phyloP scores from a whole-genome alignment of 2,113 vertebrate genomes.

The Camelus bactrianus region DNA sequence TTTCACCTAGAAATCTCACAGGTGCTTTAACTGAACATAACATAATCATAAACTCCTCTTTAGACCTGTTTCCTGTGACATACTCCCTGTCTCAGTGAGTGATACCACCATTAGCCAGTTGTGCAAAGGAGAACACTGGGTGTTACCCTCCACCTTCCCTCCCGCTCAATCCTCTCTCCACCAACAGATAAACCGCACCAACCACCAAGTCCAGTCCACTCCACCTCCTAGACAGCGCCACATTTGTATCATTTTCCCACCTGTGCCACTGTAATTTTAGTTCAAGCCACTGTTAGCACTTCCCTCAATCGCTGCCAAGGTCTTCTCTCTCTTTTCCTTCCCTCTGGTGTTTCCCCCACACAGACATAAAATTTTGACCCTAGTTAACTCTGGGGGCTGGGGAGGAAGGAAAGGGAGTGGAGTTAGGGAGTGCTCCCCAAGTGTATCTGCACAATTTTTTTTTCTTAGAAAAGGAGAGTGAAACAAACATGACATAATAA shows the following conservation, averaged over 20 bases:
- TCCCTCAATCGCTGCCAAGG: background rate
- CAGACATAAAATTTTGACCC: background rate
- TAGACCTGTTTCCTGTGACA: background rate
- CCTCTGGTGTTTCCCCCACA: background rate
- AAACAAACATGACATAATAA: background rate
- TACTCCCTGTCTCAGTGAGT: background rate
- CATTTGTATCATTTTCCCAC: background rate
- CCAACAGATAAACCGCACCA: background rate
- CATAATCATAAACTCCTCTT: background rate
- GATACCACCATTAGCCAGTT: background rate
- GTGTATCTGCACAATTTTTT: background rate
- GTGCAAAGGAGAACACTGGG: too few relatives aligned
- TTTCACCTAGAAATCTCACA: background rate
- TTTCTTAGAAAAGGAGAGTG: background rate
- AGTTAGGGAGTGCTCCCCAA: background rate
- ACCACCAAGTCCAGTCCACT: background rate
- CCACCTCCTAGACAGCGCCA: background rate
- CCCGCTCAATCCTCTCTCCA: background rate
- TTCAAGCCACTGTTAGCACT: background rate
- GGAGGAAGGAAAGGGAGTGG: background rate
- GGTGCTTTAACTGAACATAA: background rate
- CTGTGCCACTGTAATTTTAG: background rate
- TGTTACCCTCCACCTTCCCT: too few relatives aligned
- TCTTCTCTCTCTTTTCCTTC: background rate
- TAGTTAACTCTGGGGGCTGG: background rate